Evolutionary conservation across 2,113 vertebrate genomes (phyloP).

Genomic region (Oreochromis tanganicae): DNA sequence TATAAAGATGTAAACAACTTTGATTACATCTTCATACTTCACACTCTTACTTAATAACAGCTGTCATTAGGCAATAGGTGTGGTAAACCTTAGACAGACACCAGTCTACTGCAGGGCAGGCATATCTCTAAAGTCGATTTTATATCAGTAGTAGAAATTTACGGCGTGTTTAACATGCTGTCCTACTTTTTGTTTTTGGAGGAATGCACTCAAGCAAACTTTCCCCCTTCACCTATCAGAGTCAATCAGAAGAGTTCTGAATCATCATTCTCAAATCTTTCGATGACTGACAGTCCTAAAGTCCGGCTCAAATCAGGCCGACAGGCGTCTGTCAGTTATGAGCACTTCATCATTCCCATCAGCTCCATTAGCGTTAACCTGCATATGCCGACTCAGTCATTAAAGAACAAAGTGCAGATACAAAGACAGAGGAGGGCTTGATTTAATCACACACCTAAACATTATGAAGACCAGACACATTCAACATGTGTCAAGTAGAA

Average conservation of each 20-base stretch:
- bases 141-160: background rate
- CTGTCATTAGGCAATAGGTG: background rate
- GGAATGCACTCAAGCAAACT: background rate
- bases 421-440: background rate
- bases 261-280: background rate
- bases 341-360: background rate
- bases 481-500: background rate
- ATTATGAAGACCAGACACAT: background rate
- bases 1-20: background rate
- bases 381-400: background rate
- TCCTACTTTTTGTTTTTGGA: background rate
- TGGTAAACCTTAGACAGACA: background rate
- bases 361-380: background rate
- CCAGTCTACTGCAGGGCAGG: background rate
- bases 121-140: background rate
- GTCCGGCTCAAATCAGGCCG: background rate
- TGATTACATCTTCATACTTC: background rate
- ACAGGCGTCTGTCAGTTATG: background rate
- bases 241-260: background rate
- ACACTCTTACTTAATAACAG: background rate
- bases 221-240: background rate
- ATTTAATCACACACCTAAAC: background rate
- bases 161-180: background rate
- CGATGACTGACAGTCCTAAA: conserved; percentile 4
- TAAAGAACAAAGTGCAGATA: background rate